A percentile compares a stretch with the other conserved stretches of the same genome.
These are phyloP conservation scores for Spodoptera litura DNA, from an alignment of 1,140 invertebrate species.

Conservation along the genomic window DNA sequence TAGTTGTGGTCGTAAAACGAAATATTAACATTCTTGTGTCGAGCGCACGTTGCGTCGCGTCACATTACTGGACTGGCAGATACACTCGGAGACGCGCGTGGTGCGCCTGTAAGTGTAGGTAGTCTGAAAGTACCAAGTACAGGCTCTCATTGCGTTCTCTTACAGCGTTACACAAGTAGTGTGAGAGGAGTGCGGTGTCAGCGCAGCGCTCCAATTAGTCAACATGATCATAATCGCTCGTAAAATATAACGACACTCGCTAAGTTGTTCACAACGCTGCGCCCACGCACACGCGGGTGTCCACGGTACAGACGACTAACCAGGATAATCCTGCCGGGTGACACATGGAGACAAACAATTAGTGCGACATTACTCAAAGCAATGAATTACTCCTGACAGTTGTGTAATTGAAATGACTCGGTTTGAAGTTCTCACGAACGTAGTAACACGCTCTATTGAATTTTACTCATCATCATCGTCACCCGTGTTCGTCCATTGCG, in stretches of 20 bases:
- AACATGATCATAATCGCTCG: background rate
- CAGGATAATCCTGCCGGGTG: background rate
- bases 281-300: conserved; percentile 1
- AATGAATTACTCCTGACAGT: too few relatives aligned
- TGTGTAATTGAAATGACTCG: too few relatives aligned
- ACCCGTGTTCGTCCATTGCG: too few relatives aligned
- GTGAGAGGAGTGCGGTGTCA: background rate
- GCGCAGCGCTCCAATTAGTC: conserved; percentile 18
- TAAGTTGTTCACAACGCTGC: conserved; percentile 5
- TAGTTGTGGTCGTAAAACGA: conserved; percentile 33
- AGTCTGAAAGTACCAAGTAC: too few relatives aligned
- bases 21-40: conserved; percentile 20
- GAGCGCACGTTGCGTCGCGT: background rate
- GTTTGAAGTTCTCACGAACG: too few relatives aligned
- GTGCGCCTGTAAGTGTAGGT: too few relatives aligned
- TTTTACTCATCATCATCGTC: too few relatives aligned
- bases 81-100: background rate
- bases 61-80: background rate
- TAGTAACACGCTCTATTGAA: too few relatives aligned
- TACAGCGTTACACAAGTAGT: background rate
- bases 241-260: conserved; percentile 18
- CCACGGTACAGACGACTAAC: background rate
- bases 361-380: too few relatives aligned
- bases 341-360: too few relatives aligned
- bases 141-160: too few relatives aligned